Evolutionary conservation across 1,140 invertebrate genomes (phyloP).

Genomic region (Drosophila simulans): DNA sequence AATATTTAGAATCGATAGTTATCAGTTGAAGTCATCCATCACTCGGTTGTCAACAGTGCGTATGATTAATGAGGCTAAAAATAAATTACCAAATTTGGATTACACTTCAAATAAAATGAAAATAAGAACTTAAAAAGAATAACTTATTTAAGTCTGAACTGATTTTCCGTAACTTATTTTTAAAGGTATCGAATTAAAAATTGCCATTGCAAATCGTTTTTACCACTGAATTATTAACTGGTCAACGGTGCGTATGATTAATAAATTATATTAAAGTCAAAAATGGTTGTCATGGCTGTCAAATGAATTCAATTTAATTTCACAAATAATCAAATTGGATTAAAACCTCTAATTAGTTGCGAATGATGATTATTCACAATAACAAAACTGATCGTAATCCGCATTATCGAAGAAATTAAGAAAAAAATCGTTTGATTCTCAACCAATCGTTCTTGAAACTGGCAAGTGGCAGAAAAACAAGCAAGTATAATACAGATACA

Average conservation of each 20-base stretch:
- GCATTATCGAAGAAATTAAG: background rate
- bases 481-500: conserved; percentile 26
- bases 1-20: background rate
- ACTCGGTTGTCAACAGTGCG: background rate
- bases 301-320: conserved; percentile 1
- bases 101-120: background rate
- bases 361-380: conserved; percentile 1
- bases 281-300: conserved; percentile 14
- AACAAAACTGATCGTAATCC: background rate
- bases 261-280: conserved; percentile 30
- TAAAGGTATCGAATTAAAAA: conserved; percentile 2
- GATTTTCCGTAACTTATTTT: background rate
- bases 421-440: conserved; percentile 7
- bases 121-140: too few species aligned
- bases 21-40: background rate
- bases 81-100: background rate
- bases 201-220: conserved; percentile 5
- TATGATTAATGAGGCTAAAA: background rate
- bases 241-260: conserved; percentile 31
- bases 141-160: background rate
- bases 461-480: conserved; percentile 2
- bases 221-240: conserved; percentile 6
- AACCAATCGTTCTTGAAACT: conserved; percentile 20
- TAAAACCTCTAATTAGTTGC: background rate
- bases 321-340: conserved; percentile 10